Conservation (phyloP, 2,888 invertebrate genomes). For the Sinotaia quadrata region DNA sequence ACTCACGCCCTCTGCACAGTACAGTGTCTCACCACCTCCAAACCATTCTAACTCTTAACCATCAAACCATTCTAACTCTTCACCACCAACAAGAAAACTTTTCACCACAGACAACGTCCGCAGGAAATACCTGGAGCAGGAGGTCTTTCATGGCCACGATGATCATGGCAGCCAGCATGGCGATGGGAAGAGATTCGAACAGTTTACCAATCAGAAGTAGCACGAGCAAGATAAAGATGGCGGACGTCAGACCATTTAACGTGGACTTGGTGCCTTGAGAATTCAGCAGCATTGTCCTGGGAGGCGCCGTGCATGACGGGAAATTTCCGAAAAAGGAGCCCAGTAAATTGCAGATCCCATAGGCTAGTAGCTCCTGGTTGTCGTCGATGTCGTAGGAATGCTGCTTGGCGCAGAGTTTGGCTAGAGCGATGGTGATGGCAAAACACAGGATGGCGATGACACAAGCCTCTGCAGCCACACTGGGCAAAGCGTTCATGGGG, state of each 20-base stretch:
- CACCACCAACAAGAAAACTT: no score
- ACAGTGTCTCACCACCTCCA: no score
- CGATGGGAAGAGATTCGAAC: slow-evolving; percentile 59
- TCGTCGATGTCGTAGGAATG: slow-evolving; percentile 70
- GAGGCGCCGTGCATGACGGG: slow-evolving; percentile 53
- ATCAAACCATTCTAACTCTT: no score
- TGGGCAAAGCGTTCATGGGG: slow-evolving; percentile 42
- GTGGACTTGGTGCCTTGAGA: slow-evolving; percentile 62
- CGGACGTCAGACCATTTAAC: slow-evolving; percentile 35
- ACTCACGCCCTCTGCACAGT: no score
- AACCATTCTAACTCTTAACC: no score
- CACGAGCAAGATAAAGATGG: slow-evolving; percentile 61
- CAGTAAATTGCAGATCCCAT: slow-evolving; percentile 69
- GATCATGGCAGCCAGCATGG: slow-evolving; percentile 72
- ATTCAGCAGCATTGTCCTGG: slow-evolving; percentile 65
- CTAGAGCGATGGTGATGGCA: slow-evolving; percentile 68
- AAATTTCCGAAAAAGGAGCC: slow-evolving; percentile 67
- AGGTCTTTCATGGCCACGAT: slow-evolving; percentile 71
- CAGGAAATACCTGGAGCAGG: slow-evolving; percentile 76
- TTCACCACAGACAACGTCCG: no score
- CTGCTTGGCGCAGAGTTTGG: slow-evolving; percentile 71
- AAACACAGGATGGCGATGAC: slow-evolving; percentile 66
- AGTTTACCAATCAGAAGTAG: slow-evolving; percentile 58
- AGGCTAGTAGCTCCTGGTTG: slow-evolving; percentile 72
- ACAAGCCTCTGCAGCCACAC: slow-evolving; percentile 59